Evolutionary conservation across 1,140 invertebrate species (phyloP), one percentile per base, ranked within the genome.

Genomic region (Harlomillsia oculata): DNA sequence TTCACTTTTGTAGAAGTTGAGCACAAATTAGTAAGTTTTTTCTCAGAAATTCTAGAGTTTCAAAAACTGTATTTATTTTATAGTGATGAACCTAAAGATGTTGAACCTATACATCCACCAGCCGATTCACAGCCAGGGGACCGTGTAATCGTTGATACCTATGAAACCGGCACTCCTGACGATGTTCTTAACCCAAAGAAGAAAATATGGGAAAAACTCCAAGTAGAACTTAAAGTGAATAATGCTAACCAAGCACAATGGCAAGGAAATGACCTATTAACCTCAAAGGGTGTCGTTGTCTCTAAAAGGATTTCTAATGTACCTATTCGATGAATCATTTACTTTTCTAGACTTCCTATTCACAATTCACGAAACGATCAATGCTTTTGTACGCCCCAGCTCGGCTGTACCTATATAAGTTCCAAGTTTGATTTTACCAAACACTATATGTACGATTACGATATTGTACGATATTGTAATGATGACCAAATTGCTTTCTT

Each of bases 141-240:
- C 63, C 78, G 78, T 68, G 80, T 97, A 18, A 70, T 81, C 54
- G 77, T 90, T 41, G 88, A 93, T 70, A 85, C 83, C 37, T 88
- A 85, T 70, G 86, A 81, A 67, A 67, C 72, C 9, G 75, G 85
- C 26, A 76, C 80, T 59, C 89, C 91, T 25, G 90, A 95, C 75
- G 69, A 78, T 3, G 76, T 83, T 58, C 72, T 96, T 8, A 94
- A 93, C 69, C 89, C 90, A 0, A 96, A 96, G 70, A 94, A 94
- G 72, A 96, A 96, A 73, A 84, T 95, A 53, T 95, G 91, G 76
- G 92, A 96, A 73, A 82, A 84, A 8, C 82, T 89, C 65, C 86
- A 87, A 28, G 85, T 85, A 41, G 86, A 91, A 72, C 74, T 94
- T 45, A 82, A 81, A 69, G 86, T 84, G 3, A 81, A 89, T 73